Percentiles rank a stretch among this genome's conserved stretches.
phyloP scores from a whole-genome alignment of 2,888 invertebrate species.

The Thumatha senex region DNA sequence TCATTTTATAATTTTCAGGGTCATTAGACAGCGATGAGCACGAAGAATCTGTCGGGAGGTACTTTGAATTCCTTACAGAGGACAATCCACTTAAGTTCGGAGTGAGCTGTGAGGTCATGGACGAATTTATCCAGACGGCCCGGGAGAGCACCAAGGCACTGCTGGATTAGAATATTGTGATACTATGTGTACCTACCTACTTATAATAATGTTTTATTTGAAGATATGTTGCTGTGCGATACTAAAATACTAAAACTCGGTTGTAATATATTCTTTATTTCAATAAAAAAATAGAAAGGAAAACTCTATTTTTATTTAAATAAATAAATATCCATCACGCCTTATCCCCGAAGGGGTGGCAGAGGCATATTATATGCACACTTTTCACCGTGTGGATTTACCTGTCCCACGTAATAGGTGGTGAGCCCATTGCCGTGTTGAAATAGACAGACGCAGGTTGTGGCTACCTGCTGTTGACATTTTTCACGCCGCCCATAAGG shows the following conservation, averaged over 20 bases:
- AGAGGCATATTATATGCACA: too few species aligned
- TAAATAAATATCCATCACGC: too few species aligned
- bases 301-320: too few species aligned
- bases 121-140: constrained; percentile 68
- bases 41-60: constrained; percentile 67
- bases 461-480: too few species aligned
- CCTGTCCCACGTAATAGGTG: too few species aligned
- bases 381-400: too few species aligned
- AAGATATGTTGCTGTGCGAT: not conserved
- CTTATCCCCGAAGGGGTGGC: too few species aligned
- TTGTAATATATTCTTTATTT: constrained; percentile 5
- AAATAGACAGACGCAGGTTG: too few species aligned
- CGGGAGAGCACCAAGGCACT: constrained; percentile 59
- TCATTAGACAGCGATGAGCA: constrained; percentile 67
- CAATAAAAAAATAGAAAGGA: not conserved
- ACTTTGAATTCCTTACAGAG: constrained; percentile 65
- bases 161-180: constrained; percentile 42
- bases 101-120: constrained; percentile 67
- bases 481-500: too few species aligned
- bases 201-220: constrained; percentile 34
- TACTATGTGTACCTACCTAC: constrained; percentile 11
- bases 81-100: constrained; percentile 73
- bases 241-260: not conserved
- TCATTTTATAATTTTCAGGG: constrained; percentile 45
- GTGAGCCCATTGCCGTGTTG: too few species aligned